phyloP scores from a whole-genome alignment of 1,140 invertebrate species.

The Bombus waltoni region DNA sequence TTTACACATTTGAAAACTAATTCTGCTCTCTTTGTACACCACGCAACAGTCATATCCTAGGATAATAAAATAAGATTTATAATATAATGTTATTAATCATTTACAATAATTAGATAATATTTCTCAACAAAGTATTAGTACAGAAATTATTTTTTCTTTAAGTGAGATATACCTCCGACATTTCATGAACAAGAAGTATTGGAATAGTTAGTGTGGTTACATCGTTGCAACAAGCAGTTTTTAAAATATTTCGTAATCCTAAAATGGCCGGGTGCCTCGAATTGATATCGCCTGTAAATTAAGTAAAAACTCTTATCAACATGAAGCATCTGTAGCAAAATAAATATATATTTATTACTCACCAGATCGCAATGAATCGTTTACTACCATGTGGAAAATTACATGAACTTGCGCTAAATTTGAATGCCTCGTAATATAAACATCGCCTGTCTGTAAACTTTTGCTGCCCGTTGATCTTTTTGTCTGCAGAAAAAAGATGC shows the following conservation, averaged over 20 bases:
- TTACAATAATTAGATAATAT: no score
- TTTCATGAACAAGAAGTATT: constrained; percentile 94
- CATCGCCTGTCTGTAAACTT: constrained; percentile 92
- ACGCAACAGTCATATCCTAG: constrained; percentile 97
- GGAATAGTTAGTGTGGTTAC: constrained; percentile 97
- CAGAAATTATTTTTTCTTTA: neutral
- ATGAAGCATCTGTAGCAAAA: neutral
- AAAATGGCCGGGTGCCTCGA: constrained; percentile 98
- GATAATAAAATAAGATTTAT: constrained; percentile 37
- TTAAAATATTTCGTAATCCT: constrained; percentile 96
- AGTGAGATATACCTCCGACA: constrained; percentile 90
- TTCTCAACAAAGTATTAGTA: neutral
- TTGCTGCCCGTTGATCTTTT: constrained; percentile 81
- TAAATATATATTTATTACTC: constrained; percentile 24
- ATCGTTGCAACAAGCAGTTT: constrained; percentile 96
- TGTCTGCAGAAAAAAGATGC: constrained; percentile 55
- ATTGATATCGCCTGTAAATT: constrained; percentile 92
- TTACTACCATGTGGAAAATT: constrained; percentile 96
- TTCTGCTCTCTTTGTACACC: constrained; percentile 98
- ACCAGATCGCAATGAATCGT: constrained; percentile 88
- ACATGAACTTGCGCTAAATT: constrained; percentile 97
- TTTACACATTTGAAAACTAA: constrained; percentile 99
- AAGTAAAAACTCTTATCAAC: neutral
- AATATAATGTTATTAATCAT: neutral
- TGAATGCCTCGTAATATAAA: constrained; percentile 97